Percentiles rank a stretch among this genome's conserved stretches.
phyloP scores from a whole-genome alignment of 2,888 invertebrate genomes.

The Automeris io region DNA sequence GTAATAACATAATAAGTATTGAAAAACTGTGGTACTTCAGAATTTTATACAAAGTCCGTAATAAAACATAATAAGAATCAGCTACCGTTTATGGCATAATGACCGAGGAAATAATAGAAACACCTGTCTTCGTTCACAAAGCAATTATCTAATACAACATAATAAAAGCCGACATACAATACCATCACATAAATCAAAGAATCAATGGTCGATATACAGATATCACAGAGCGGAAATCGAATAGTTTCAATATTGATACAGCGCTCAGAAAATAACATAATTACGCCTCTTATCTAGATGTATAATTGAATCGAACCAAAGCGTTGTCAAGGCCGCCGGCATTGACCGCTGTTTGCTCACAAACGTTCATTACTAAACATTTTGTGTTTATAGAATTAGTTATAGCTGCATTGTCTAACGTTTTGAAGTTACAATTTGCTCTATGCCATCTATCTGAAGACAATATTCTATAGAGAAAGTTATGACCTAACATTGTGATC shows the following conservation, averaged over 20 bases:
- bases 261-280: conserved; percentile 7
- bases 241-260: conserved; percentile 1
- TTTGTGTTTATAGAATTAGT: conserved; percentile 36
- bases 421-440: too few relatives aligned
- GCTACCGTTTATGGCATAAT: not conserved
- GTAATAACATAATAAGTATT: not conserved
- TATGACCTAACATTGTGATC: too few relatives aligned
- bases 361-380: conserved; percentile 44
- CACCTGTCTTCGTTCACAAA: not conserved
- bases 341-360: conserved; percentile 27
- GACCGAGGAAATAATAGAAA: not conserved
- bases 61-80: not conserved
- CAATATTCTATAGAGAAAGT: too few relatives aligned
- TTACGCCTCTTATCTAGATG: conserved; percentile 19
- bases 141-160: conserved; percentile 2
- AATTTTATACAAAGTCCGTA: not conserved
- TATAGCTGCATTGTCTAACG: too few relatives aligned
- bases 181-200: not conserved
- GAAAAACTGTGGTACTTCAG: not conserved
- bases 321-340: conserved; percentile 33
- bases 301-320: conserved; percentile 17
- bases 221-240: not conserved
- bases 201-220: not conserved
- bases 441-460: too few relatives aligned
- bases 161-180: conserved; percentile 2